Percentiles rank a stretch among this genome's conserved stretches.
Conservation (phyloP, 1,140 invertebrate species). For the Diprion similis region DNA sequence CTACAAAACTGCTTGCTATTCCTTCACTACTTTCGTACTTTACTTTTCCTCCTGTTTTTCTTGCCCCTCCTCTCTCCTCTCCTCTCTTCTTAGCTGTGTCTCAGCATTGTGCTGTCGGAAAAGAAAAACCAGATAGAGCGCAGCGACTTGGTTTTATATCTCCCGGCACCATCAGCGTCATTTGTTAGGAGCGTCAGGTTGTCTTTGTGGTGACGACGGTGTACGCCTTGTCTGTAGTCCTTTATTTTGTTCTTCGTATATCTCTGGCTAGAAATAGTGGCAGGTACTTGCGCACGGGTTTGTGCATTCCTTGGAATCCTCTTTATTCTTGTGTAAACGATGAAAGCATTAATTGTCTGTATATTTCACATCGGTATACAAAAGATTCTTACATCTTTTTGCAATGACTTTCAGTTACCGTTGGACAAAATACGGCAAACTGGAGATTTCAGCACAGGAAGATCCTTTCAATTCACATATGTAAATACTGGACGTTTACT, state of each 20-base stretch:
- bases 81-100: not conserved
- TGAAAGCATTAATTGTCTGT: too few relatives aligned
- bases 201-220: slow-evolving; percentile 2
- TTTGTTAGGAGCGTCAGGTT: slow-evolving; percentile 7
- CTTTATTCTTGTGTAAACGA: too few relatives aligned
- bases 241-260: not conserved
- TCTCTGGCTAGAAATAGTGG: too few relatives aligned
- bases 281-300: too few relatives aligned
- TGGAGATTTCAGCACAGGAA: too few relatives aligned
- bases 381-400: too few relatives aligned
- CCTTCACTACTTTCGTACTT: not conserved
- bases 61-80: not conserved
- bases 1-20: not conserved
- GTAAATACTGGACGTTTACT: too few relatives aligned
- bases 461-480: too few relatives aligned
- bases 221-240: not conserved
- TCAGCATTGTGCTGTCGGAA: not conserved
- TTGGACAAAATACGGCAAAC: too few relatives aligned
- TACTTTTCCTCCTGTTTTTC: not conserved
- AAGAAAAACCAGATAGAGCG: not conserved
- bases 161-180: slow-evolving; percentile 6
- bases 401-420: too few relatives aligned
- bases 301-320: too few relatives aligned
- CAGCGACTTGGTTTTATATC: not conserved
- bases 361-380: too few relatives aligned